Evolutionary conservation across 1,140 invertebrate genomes (phyloP).

Genomic region (Pogonus chalceus): DNA sequence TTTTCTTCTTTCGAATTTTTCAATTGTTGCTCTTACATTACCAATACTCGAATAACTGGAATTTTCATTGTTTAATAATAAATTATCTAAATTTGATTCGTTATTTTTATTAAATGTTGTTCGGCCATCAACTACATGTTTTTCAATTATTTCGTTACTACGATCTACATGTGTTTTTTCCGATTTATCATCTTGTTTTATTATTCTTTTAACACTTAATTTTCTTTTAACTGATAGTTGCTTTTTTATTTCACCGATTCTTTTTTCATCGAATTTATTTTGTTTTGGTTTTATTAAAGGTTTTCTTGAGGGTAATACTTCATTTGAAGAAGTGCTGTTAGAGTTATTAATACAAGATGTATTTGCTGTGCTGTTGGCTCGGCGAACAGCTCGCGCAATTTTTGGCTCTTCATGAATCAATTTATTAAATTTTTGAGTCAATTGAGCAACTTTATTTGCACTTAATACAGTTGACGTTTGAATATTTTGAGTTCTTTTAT

Average conservation of each 20-base stretch:
- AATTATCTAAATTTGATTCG: slow-evolving; percentile 10
- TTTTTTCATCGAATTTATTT: slow-evolving; percentile 11
- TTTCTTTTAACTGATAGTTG: slow-evolving; percentile 18
- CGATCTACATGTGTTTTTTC: slow-evolving; percentile 12
- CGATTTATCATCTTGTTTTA: neutral
- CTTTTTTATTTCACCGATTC: slow-evolving; percentile 14
- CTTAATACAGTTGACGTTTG: slow-evolving; percentile 31
- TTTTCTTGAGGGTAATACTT: slow-evolving; percentile 17
- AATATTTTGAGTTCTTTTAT: slow-evolving; percentile 14
- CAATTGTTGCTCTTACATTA: slow-evolving; percentile 34
- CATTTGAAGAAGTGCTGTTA: no score
- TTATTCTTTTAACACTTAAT: slow-evolving; percentile 9
- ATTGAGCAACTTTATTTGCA: slow-evolving; percentile 41
- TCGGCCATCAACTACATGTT: neutral
- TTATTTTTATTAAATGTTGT: slow-evolving; percentile 4
- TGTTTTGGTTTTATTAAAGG: slow-evolving; percentile 25
- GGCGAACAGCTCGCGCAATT: slow-evolving; percentile 17
- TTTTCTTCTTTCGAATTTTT: slow-evolving; percentile 34
- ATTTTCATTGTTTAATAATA: slow-evolving; percentile 12
- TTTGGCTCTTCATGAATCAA: slow-evolving; percentile 37
- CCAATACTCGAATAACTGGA: slow-evolving; percentile 11
- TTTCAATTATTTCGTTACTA: slow-evolving; percentile 5
- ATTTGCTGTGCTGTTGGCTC: slow-evolving; percentile 18
- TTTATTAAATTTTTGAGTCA: slow-evolving; percentile 46
- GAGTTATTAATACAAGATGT: no score